Evolutionary conservation across 2,888 invertebrate genomes (phyloP).

Genomic region (Metalampra italica): DNA sequence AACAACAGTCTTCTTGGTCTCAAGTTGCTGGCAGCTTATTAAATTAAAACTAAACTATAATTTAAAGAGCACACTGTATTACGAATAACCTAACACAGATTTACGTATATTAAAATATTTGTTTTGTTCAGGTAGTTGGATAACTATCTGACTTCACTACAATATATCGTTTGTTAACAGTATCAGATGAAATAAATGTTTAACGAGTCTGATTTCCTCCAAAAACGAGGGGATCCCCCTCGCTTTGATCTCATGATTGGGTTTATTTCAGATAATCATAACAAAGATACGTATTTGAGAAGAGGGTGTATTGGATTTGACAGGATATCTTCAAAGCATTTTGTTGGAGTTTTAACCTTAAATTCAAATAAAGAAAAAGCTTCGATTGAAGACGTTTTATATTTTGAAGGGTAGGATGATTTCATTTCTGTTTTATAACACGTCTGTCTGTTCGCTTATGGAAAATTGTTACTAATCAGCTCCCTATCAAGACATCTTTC

Average conservation of each 20-base stretch:
- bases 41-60: too few species aligned
- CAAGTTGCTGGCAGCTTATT: too few species aligned
- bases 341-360: not conserved
- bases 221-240: constrained; percentile 25
- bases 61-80: too few species aligned
- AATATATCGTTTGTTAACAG: not conserved
- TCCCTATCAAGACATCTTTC: too few species aligned
- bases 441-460: too few species aligned
- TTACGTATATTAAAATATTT: too few species aligned
- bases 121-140: too few species aligned
- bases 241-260: constrained; percentile 50
- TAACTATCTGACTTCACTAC: too few species aligned
- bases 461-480: too few species aligned
- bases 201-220: constrained; percentile 34
- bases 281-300: constrained; percentile 34
- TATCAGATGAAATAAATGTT: constrained; percentile 29
- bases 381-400: not conserved
- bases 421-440: too few species aligned
- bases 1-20: too few species aligned
- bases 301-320: constrained; percentile 7
- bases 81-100: too few species aligned
- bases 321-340: constrained; percentile 9
- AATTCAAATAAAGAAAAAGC: not conserved
- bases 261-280: constrained; percentile 52
- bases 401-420: not conserved